A percentile compares a stretch with the other conserved stretches of the same genome.
phyloP scores from a whole-genome alignment of 2,888 invertebrate species.

The Molorchus minor region DNA sequence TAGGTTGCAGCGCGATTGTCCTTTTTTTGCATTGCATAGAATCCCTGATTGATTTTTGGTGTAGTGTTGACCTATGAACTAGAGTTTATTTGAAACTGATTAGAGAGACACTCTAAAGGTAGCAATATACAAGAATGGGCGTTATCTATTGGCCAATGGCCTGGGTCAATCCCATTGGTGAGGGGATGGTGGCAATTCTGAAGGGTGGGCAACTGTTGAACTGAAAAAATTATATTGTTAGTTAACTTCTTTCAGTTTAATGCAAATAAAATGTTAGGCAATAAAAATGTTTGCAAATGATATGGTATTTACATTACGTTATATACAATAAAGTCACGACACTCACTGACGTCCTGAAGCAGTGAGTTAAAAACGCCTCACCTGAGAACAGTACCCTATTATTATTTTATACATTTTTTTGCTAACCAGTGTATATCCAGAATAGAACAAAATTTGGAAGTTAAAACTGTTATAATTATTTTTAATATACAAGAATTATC shows the following conservation, averaged over 20 bases:
- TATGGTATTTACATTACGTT: too few species aligned
- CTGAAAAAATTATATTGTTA: too few species aligned
- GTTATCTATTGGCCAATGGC: constrained; percentile 57
- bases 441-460: too few species aligned
- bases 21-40: constrained; percentile 58
- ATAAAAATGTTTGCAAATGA: background rate
- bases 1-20: constrained; percentile 54
- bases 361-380: too few species aligned
- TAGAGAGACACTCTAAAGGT: constrained; percentile 41
- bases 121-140: constrained; percentile 41
- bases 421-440: too few species aligned
- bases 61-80: constrained; percentile 44
- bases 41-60: constrained; percentile 64
- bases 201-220: constrained; percentile 96
- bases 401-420: too few species aligned
- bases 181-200: constrained; percentile 97
- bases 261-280: constrained; percentile 20
- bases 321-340: too few species aligned
- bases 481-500: too few species aligned
- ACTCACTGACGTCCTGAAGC: too few species aligned
- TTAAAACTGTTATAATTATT: too few species aligned
- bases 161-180: constrained; percentile 95
- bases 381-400: too few species aligned
- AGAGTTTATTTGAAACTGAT: constrained; percentile 32
- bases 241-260: too few species aligned